Base-by-base conservation (phyloP, 2,797 vertebrate species). In the Sebastes trivittatus region DNA sequence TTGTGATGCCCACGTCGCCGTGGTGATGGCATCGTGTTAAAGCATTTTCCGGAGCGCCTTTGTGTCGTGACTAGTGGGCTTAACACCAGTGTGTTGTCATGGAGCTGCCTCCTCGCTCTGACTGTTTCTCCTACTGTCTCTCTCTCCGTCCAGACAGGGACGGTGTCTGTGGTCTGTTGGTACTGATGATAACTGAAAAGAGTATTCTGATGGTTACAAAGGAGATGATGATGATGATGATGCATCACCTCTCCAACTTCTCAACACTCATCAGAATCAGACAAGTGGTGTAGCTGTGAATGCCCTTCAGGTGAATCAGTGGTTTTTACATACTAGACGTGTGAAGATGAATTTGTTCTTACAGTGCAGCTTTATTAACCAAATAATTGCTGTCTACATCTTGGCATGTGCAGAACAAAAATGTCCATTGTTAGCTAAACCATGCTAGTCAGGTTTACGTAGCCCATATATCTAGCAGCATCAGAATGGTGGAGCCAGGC, bases 11-110 rank as follows among this genome's bases (percentile, higher is more conserved):
- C 89, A 90, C 88, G 23, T 75, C n/a, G 18, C 60, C 6, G 75
- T 30, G 80, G 65, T 22, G 34, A 71, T 70, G 76, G 78, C 77
- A 63, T 83, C 27, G 61, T 72, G 77, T 82, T 81, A 7, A 83
- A 88, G 42, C 64, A 29, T 64, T 87, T 79, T 75, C 60, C 62
- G 20, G 73, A 75, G 76, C 42, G 2, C 58, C 54, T 79, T 62
- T 67, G 78, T 81, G 87, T 93, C 88, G 91, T 94, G 93, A 93
- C 89, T 77, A 29, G 87, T 81, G 78, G 75, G 88, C 74, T 85
- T 72, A 68, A 46, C 75, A 84, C 67, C 75, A 46, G 49, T 6
- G 52, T 78, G 46, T 80, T 75, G 81, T 78, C 75, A 34, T 6
- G 2, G 72, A 66, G 63, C 82, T 80, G 81, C 91, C 85, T 82